Percentiles rank a stretch among this genome's conserved stretches.
Conservation (phyloP, 2,888 invertebrate species). For the Tridacna gigas region DNA sequence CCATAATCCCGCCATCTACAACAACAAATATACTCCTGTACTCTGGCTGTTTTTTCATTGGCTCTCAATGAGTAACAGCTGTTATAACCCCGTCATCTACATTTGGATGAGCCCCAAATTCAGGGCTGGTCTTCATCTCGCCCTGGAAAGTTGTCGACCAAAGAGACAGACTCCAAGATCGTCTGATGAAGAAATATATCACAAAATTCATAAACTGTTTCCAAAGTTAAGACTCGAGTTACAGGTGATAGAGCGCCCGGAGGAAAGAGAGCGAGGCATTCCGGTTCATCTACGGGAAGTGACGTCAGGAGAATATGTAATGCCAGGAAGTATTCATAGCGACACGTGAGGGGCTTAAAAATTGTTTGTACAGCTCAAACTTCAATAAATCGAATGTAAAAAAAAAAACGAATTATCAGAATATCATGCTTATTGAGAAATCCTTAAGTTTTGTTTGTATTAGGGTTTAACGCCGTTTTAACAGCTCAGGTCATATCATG, state of each 20-base stretch:
- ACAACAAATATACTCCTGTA: slow-evolving; percentile 65
- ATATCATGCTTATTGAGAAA: too few species aligned
- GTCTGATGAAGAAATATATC: slow-evolving; percentile 65
- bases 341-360: slow-evolving; percentile 53
- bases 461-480: too few species aligned
- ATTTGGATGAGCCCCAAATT: slow-evolving; percentile 76
- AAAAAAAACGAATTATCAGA: too few species aligned
- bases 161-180: slow-evolving; percentile 51
- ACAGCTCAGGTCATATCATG: too few species aligned
- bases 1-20: slow-evolving; percentile 68
- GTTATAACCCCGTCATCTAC: slow-evolving; percentile 74
- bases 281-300: slow-evolving; percentile 38
- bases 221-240: slow-evolving; percentile 42
- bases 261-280: background rate
- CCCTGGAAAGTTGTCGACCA: slow-evolving; percentile 63
- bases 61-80: slow-evolving; percentile 75
- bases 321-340: slow-evolving; percentile 63
- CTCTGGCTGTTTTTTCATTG: slow-evolving; percentile 73
- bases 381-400: too few species aligned
- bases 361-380: too few species aligned
- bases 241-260: slow-evolving; percentile 19
- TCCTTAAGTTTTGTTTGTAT: too few species aligned
- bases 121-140: slow-evolving; percentile 66
- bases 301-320: slow-evolving; percentile 48
- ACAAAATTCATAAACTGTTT: slow-evolving; percentile 51